phyloP scores from a whole-genome alignment of 2,888 invertebrate species.

The Biston stratarius region DNA sequence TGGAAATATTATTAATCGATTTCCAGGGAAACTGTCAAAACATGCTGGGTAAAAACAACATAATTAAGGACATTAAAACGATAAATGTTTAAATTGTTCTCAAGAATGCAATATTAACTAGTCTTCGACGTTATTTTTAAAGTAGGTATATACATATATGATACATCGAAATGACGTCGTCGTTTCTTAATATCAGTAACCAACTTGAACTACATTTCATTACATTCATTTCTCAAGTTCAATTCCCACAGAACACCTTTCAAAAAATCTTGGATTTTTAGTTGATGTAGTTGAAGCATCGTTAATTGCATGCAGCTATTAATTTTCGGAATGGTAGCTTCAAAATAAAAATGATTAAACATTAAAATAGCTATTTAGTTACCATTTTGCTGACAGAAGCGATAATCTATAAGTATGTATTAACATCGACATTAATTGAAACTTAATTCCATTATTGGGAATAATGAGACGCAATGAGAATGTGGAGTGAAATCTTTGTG shows the following conservation, averaged over 20 bases:
- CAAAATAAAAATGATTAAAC: neutral
- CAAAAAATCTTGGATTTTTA: neutral
- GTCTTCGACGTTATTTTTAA: too few relatives aligned
- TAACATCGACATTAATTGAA: neutral
- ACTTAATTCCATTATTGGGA: neutral
- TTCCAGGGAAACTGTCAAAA: constrained; percentile 28
- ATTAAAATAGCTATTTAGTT: neutral
- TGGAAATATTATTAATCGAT: constrained; percentile 34
- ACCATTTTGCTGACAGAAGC: neutral
- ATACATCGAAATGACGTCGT: too few relatives aligned
- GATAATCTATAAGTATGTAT: neutral
- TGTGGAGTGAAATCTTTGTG: too few relatives aligned
- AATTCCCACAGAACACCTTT: neutral
- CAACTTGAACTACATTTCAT: neutral
- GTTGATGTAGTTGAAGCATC: neutral
- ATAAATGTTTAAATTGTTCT: neutral
- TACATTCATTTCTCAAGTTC: neutral
- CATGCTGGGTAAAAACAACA: neutral
- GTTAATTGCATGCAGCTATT: neutral
- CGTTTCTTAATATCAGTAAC: neutral
- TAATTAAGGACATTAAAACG: neutral
- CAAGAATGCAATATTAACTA: neutral
- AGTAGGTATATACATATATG: too few relatives aligned
- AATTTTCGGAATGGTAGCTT: neutral
- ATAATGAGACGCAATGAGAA: neutral